Conservation (phyloP, 2,113 vertebrate species). For the Gnathonemus echidnorhynchus region DNA sequence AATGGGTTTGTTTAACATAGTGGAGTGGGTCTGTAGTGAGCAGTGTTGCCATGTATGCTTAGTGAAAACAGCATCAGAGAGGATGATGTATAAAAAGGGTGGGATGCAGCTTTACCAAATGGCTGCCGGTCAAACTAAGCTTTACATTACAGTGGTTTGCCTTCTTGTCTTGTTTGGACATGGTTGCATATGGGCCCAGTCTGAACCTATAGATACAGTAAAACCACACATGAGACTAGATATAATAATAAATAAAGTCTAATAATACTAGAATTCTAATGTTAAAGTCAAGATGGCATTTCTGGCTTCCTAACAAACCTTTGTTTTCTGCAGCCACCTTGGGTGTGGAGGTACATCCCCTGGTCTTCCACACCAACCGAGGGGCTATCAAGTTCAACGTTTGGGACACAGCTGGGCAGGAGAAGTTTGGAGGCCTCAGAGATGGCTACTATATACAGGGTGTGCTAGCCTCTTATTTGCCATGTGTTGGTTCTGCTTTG, state of each 20-base stretch:
- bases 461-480: conserved; percentile 34
- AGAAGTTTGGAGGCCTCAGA: conserved; percentile 93
- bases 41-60: not conserved
- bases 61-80: not conserved
- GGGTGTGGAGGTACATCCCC: conserved; percentile 93
- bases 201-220: not conserved
- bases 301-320: not conserved
- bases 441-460: conserved; percentile 98
- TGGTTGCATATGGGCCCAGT: not conserved
- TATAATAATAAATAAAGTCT: too few relatives aligned
- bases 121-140: not conserved
- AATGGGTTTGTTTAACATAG: not conserved
- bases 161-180: not conserved
- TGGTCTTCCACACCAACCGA: conserved; percentile 95
- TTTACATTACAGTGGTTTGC: not conserved
- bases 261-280: not conserved
- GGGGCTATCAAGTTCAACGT: conserved; percentile 94
- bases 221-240: not conserved
- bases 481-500: not conserved
- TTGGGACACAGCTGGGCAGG: conserved; percentile 98
- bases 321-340: conserved; percentile 67
- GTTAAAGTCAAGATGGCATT: not conserved
- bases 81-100: not conserved
- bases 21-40: not conserved
- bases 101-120: not conserved